These are phyloP conservation scores for Oreonectes daqikongensis DNA, from an alignment of 2,797 vertebrate species.

Conservation along the genomic window DNA sequence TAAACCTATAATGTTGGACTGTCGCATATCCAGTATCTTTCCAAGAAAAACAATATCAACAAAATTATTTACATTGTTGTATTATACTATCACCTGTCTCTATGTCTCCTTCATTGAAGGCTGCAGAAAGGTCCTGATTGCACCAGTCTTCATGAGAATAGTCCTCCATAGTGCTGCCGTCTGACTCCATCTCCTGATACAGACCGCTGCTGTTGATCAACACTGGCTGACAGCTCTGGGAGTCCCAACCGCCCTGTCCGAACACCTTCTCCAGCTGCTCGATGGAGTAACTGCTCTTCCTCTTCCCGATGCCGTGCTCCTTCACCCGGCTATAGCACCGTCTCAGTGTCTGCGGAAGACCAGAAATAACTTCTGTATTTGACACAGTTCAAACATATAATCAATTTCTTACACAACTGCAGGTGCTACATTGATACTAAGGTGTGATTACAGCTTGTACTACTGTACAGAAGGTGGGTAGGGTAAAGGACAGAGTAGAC, in stretches of 20 bases:
- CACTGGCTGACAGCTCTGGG: slow-evolving; percentile 94
- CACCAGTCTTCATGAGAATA: slow-evolving; percentile 98
- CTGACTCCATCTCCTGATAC: slow-evolving; percentile 98
- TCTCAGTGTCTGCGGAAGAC: slow-evolving; percentile 83
- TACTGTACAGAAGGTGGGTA: no score
- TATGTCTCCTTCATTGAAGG: slow-evolving; percentile 92
- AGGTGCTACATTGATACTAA: no score
- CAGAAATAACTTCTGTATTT: not conserved
- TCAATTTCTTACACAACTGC: no score
- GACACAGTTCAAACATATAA: no score
- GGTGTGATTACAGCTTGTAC: no score
- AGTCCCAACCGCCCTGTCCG: slow-evolving; percentile 97
- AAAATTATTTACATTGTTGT: not conserved
- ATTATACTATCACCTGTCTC: slow-evolving; percentile 83
- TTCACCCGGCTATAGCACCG: slow-evolving; percentile 99
- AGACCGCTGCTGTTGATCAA: slow-evolving; percentile 98
- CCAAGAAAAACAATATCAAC: not conserved
- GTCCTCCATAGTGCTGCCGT: slow-evolving; percentile 96
- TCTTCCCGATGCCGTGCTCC: slow-evolving; percentile 95
- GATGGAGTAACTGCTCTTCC: slow-evolving; percentile 99
- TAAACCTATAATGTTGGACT: not conserved
- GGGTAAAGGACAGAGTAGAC: no score
- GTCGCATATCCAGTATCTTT: not conserved
- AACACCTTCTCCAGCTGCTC: slow-evolving; percentile 99
- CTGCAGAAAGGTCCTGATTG: slow-evolving; percentile 91